A percentile compares a stretch with the other conserved stretches of the same genome.
phyloP scores from a whole-genome alignment of 2,113 vertebrate genomes.

The Polypterus bichir region DNA sequence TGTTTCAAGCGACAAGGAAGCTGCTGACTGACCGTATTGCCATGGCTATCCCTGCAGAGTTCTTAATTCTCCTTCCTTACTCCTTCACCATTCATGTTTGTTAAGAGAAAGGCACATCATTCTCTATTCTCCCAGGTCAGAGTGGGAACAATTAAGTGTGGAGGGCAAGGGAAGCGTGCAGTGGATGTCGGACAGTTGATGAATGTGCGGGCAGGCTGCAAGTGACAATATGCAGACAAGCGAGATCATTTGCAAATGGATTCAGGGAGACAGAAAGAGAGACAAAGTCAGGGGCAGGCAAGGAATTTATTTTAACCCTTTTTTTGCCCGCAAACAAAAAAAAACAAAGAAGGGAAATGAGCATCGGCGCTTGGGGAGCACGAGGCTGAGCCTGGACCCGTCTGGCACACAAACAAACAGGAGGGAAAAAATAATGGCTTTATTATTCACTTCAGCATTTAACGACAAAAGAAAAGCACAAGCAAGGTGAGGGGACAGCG shows the following conservation, averaged over 20 bases:
- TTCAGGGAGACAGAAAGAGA: conserved; percentile 41
- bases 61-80: conserved; percentile 27
- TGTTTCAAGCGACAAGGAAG: not conserved
- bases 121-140: conserved; percentile 66
- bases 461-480: no score
- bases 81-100: conserved; percentile 1
- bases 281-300: conserved; percentile 17
- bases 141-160: conserved; percentile 68
- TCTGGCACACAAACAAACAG: not conserved
- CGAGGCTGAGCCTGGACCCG: conserved; percentile 20
- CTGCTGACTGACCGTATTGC: conserved; percentile 20
- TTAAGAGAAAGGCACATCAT: conserved; percentile 36
- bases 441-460: not conserved
- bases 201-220: conserved; percentile 67
- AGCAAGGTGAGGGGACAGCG: no score
- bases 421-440: not conserved
- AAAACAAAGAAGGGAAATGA: conserved; percentile 8
- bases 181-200: conserved; percentile 62
- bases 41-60: conserved; percentile 30
- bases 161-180: conserved; percentile 51
- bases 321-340: conserved; percentile 22
- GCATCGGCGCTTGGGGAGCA: conserved; percentile 4
- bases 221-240: conserved; percentile 87
- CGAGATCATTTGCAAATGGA: conserved; percentile 80
- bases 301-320: conserved; percentile 34